Evolutionary conservation across 1,140 invertebrate species (phyloP).

Genomic region (Psix sp.): DNA sequence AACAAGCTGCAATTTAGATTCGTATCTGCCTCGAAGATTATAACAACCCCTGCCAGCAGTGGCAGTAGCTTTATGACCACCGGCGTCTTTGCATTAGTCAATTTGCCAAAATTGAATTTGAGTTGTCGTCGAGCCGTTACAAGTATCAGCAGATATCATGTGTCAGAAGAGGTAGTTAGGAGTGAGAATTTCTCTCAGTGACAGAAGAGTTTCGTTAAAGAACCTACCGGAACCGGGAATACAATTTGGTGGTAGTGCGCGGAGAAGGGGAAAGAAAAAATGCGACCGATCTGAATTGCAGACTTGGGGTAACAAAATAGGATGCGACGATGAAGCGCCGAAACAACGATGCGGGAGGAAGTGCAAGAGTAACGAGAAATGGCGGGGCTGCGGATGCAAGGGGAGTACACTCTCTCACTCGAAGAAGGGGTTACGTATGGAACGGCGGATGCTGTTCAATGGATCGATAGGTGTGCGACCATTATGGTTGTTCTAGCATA

Average conservation of each 20-base stretch:
- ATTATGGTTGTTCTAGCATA: conserved; percentile 47
- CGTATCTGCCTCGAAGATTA: too few species aligned
- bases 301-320: conserved; percentile 56
- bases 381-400: conserved; percentile 8
- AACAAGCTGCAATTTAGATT: too few species aligned
- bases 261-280: conserved; percentile 14
- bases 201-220: conserved; percentile 9
- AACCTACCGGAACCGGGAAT: conserved; percentile 29
- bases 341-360: conserved; percentile 42
- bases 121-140: too few species aligned
- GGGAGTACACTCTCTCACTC: conserved; percentile 9
- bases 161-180: too few species aligned
- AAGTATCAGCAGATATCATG: too few species aligned
- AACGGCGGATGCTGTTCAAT: conserved; percentile 40
- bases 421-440: conserved; percentile 43
- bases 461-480: conserved; percentile 52
- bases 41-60: too few species aligned
- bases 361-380: conserved; percentile 55
- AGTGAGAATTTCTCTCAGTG: too few species aligned
- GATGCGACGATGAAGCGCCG: conserved; percentile 53
- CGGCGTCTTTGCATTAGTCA: too few species aligned
- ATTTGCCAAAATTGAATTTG: too few species aligned
- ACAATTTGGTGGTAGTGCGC: neutral
- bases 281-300: conserved; percentile 44
- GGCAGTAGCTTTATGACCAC: too few species aligned